These are phyloP conservation scores for Gymnoscopelus microlampas DNA, from an alignment of 2,797 vertebrate species.

Conservation along the genomic window DNA sequence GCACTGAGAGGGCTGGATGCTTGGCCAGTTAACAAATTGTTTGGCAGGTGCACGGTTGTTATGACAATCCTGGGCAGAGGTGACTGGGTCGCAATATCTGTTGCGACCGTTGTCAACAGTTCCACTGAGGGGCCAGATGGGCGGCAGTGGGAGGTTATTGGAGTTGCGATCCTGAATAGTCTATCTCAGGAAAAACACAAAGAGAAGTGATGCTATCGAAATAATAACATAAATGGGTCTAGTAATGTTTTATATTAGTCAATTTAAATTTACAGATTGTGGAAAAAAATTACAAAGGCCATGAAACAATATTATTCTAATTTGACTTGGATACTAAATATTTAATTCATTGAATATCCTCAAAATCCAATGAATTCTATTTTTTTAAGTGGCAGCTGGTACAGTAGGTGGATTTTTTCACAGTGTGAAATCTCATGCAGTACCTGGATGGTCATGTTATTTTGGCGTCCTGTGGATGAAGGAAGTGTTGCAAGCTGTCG, in stretches of 20 bases:
- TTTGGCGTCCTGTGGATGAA: conserved; percentile 1
- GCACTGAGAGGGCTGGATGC: conserved; percentile 35
- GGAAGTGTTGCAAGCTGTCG: conserved; percentile 20
- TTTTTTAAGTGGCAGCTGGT: no score
- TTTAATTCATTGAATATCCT: no score
- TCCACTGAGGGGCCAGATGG: conserved; percentile 69
- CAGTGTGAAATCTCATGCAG: conserved; percentile 1
- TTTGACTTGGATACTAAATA: neutral
- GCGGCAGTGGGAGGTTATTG: conserved; percentile 51
- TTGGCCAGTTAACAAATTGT: conserved; percentile 64
- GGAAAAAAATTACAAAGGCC: neutral
- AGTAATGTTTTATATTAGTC: neutral
- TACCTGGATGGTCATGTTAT: conserved; percentile 7
- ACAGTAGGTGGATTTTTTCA: neutral
- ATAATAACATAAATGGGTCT: conserved; percentile 4
- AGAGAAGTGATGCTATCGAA: conserved; percentile 24
- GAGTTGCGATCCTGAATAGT: conserved; percentile 33
- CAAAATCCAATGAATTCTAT: no score
- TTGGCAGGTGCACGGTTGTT: conserved; percentile 57
- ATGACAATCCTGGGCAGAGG: conserved; percentile 65
- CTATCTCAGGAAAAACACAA: conserved; percentile 45
- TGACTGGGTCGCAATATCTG: conserved; percentile 59
- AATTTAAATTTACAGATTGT: neutral
- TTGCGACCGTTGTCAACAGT: conserved; percentile 53
- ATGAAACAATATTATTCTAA: neutral